Evolutionary conservation across 2,113 vertebrate genomes (phyloP), one percentile per base, ranked within the genome.

Genomic region (Callipepla californica): DNA sequence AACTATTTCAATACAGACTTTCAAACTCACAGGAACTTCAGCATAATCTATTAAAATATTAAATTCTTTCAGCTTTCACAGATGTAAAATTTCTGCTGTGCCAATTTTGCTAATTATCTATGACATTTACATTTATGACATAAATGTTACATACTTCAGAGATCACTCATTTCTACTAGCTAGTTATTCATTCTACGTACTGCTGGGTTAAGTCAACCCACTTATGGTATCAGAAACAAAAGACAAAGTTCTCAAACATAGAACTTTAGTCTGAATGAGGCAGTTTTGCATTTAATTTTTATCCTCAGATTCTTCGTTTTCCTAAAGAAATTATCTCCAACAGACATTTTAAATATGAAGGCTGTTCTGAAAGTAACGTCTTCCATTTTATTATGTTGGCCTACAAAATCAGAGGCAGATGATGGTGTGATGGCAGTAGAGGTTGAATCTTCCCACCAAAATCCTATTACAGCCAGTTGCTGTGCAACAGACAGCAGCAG

Each of bases 41-140:
- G 72, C 42, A 34, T 50, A 62, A 51, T 65, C 90, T 92, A 93
- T 91, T 96, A 93, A 96, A 97, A 94, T 89, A 96, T 38, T 87
- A 92, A 80, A 96, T 95, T 93, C 72, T 94, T 94, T 96, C 89
- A 95, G 82, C 85, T 97, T 96, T 92, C 66, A 92, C 80, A 88
- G 30, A 94, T 86, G 70, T 82, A 87, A 81, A 91, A 81, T 63
- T 87, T 81, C 66, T 87, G 68, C 75, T 48, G 70, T 7, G 9
- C 25, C 38, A 55, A 75, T 85, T 95, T 95, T 70, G 59, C 55
- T 95, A 87, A 94, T 94, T 95, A 91, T n/a, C 23, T 55, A n/a
- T 89, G 82, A 78, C 80, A 91, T 91, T 89, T 91, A 87, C 68
- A 68, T 28, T 89, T 67, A 51, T 70, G 34, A 40, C n/a, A 53